Base-by-base conservation (phyloP, 2,888 invertebrate species). In the Amphiduros pacificus region DNA sequence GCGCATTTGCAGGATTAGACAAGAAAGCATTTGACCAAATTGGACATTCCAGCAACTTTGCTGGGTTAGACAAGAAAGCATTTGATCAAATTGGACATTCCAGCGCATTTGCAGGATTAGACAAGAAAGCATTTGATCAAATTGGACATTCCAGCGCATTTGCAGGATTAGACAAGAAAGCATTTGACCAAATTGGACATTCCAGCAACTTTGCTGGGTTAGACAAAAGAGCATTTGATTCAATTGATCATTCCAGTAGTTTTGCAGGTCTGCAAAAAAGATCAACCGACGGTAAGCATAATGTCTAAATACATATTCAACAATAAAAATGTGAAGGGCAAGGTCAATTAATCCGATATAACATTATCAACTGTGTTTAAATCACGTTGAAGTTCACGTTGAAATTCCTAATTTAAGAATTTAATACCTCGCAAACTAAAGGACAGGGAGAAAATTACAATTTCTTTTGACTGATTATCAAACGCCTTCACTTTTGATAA, bases 1-100 rank as follows among this genome's bases (percentile, higher is more conserved):
- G 52, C 41, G 59, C 59, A 24, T 60, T 63, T 31, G 59, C 44
- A 1, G 63, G 55, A 20, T 27, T 63, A 5, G 49, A 60, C 27
- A 63, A 63, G 40, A 63, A 36, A 20, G 36, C 59, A 28, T 63
- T 63, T 57, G 63, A 63, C 36, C 55, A 59, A 20, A 63, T 63
- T 20, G 51, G 53, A 14, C 36, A 32, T 5, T 6, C n/a, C 27
- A 60, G 60, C 27, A 28, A 50, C 6, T 63, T 63, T 60, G 60
- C 52, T 26, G 50, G 59, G 22, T 32, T 51, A 17, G 50, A 51
- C 26, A 62, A 53, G 32, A 28, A 24, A 31, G 22, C 61, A 14
- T 63, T 63, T 55, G 63, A 63, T 28, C 55, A 59, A 5, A 63
- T 63, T 44, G 55, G 49, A 14, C 51, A 44, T 22, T n/a, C 40